Conservation (phyloP, 2,113 vertebrate species). For the Columba livia region DNA sequence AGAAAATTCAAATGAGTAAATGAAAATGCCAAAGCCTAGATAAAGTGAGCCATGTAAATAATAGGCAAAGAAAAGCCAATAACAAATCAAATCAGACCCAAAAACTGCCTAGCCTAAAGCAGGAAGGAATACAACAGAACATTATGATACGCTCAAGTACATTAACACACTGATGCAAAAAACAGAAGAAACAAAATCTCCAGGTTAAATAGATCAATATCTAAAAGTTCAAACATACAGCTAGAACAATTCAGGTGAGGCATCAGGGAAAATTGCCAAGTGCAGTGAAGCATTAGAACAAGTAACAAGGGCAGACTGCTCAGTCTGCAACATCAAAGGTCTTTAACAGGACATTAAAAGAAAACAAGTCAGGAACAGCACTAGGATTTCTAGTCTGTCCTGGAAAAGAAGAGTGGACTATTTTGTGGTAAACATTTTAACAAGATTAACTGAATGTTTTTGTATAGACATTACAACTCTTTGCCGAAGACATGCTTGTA, state of each 20-base stretch:
- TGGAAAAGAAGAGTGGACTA: background rate
- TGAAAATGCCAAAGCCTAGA: background rate
- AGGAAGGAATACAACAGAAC: background rate
- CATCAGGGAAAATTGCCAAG: background rate
- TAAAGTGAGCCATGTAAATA: background rate
- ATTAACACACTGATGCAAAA: background rate
- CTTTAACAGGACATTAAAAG: fast-evolving
- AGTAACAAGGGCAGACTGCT: background rate
- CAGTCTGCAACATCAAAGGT: background rate
- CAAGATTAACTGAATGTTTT: no score
- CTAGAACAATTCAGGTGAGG: background rate
- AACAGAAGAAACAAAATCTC: background rate
- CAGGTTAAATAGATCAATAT: background rate
- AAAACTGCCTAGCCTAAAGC: background rate
- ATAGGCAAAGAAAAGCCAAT: fast-evolving
- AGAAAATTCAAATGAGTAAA: background rate
- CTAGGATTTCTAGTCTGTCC: background rate
- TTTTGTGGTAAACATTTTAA: background rate
- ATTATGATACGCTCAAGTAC: background rate
- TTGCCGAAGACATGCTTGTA: background rate
- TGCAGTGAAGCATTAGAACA: background rate
- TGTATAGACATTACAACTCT: background rate
- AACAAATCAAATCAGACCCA: background rate
- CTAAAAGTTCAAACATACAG: background rate
- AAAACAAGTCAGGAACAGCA: background rate